phyloP scores from a whole-genome alignment of 1,140 invertebrate genomes.

The Zaprionus camerounensis region DNA sequence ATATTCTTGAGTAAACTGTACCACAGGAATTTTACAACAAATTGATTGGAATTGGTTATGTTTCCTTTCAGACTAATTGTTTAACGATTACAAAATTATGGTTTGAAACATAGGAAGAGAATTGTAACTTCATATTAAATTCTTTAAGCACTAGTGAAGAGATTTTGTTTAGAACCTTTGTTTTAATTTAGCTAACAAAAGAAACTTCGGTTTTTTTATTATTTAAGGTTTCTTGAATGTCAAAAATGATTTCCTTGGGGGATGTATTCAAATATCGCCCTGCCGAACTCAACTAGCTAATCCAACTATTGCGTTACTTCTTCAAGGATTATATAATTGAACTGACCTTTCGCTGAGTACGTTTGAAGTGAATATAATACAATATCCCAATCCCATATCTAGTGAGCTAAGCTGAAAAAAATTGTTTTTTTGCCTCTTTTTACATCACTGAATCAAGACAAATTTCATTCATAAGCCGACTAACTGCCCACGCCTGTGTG shows the following conservation, averaged over 20 bases:
- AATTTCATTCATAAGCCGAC: constrained; percentile 11
- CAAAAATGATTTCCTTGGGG: too few species aligned
- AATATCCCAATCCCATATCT: background rate
- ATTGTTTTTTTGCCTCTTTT: background rate
- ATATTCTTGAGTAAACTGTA: background rate
- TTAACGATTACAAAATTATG: too few species aligned
- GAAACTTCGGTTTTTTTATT: too few species aligned
- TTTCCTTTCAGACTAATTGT: background rate
- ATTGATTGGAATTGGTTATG: background rate
- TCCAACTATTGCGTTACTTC: too few species aligned
- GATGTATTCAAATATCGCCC: too few species aligned
- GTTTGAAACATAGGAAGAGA: too few species aligned
- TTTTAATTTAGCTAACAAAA: too few species aligned
- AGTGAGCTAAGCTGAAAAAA: background rate
- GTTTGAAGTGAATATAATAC: background rate
- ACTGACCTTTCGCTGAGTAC: background rate
- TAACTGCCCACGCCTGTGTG: background rate
- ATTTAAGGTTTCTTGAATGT: too few species aligned
- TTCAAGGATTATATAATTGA: background rate
- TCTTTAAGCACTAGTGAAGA: too few species aligned
- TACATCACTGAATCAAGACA: background rate
- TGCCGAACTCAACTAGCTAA: too few species aligned
- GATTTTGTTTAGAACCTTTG: too few species aligned
- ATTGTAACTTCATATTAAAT: too few species aligned
- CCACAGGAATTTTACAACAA: background rate